These are phyloP conservation scores for Netelia melanura DNA, from an alignment of 2,888 invertebrate species.

Conservation along the genomic window DNA sequence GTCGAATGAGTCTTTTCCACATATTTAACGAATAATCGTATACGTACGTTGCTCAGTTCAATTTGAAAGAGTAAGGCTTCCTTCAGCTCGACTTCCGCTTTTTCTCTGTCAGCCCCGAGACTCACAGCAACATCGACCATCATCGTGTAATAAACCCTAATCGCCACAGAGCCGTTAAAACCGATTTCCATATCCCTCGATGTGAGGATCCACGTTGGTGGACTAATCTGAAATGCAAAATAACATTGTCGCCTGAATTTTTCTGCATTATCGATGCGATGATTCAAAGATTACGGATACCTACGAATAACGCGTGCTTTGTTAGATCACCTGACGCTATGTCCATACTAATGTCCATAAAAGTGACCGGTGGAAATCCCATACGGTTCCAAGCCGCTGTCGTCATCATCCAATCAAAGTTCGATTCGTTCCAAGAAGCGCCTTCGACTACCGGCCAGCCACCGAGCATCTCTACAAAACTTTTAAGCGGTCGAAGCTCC, in stretches of 20 bases:
- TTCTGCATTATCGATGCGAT: too few species aligned
- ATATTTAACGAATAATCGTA: too few species aligned
- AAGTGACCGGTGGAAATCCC: slow-evolving; percentile 95
- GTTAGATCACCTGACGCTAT: slow-evolving; percentile 87
- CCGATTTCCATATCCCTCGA: too few species aligned
- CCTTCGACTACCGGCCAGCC: slow-evolving; percentile 97
- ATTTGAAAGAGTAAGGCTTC: slow-evolving; percentile 22
- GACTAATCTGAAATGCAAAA: too few species aligned
- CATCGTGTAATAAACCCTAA: background rate
- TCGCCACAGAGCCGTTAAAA: too few species aligned
- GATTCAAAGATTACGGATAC: too few species aligned
- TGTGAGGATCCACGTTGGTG: too few species aligned
- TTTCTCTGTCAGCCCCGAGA: background rate
- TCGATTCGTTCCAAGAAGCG: slow-evolving; percentile 88
- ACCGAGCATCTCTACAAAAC: slow-evolving; percentile 91
- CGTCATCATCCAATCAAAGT: slow-evolving; percentile 93
- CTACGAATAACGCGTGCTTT: slow-evolving; percentile 90
- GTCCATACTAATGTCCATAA: slow-evolving; percentile 95
- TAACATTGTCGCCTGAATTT: too few species aligned
- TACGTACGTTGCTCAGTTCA: slow-evolving; percentile 8
- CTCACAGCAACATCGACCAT: slow-evolving; percentile 4
- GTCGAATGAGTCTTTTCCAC: too few species aligned
- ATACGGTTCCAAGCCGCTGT: slow-evolving; percentile 92
- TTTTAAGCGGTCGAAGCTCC: slow-evolving; percentile 90
- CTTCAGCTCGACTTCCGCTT: background rate